Percentiles rank a stretch among this genome's conserved stretches.
Conservation (phyloP, 2,888 invertebrate species). For the Eurois occulta region DNA sequence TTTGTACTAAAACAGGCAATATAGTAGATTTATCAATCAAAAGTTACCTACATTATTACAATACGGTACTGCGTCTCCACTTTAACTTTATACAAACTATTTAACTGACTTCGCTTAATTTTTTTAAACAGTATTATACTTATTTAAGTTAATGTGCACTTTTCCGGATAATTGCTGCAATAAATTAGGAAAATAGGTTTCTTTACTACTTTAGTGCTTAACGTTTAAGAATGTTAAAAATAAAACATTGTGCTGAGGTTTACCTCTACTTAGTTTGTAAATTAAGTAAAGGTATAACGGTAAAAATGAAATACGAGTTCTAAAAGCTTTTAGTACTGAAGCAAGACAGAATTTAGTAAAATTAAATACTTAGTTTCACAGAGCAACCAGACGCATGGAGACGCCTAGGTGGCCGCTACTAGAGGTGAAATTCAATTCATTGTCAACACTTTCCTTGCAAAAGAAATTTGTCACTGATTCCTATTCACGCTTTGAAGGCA, state of each 20-base stretch:
- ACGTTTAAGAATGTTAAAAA: conserved; percentile 11
- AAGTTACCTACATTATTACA: background rate
- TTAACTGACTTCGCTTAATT: conserved; percentile 5
- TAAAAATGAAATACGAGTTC: background rate
- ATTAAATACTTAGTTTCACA: background rate
- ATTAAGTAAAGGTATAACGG: background rate
- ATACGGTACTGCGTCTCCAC: background rate
- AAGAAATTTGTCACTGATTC: background rate
- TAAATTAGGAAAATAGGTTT: conserved; percentile 34
- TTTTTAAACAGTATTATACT: background rate
- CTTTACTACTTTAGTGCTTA: conserved; percentile 30
- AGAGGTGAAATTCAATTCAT: background rate
- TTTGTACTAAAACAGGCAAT: background rate
- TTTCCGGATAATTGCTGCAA: conserved; percentile 14
- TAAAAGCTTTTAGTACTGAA: background rate
- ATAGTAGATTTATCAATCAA: background rate
- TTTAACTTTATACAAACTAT: conserved; percentile 16
- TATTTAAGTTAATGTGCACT: conserved; percentile 44
- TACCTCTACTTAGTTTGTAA: background rate
- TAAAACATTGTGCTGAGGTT: conserved; percentile 12
- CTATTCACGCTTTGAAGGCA: background rate
- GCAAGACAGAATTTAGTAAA: background rate
- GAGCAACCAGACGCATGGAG: background rate
- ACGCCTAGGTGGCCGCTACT: background rate
- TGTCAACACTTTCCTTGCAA: background rate